Evolutionary conservation across 2,113 vertebrate genomes (phyloP).

Genomic region (cat (Felis catus)): DNA sequence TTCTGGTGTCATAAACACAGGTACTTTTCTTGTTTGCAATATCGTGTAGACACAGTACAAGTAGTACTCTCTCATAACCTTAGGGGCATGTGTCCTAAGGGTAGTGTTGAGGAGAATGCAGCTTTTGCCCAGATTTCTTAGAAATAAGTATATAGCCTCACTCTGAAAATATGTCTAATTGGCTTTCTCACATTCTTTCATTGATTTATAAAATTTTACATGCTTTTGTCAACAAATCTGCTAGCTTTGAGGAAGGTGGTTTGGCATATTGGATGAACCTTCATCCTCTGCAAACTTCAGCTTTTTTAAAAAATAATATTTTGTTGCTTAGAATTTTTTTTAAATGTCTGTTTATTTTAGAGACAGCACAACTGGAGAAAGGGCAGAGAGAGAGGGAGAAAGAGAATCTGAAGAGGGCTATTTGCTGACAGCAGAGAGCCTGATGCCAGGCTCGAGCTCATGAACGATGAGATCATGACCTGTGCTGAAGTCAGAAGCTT

Average conservation of each 20-base stretch:
- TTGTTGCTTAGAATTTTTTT: too few relatives aligned
- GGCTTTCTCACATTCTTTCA: background rate
- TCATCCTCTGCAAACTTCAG: background rate
- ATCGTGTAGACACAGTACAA: background rate
- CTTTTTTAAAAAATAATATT: too few relatives aligned
- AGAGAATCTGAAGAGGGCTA: too few relatives aligned
- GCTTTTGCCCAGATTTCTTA: background rate
- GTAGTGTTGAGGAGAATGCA: background rate
- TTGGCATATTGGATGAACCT: background rate
- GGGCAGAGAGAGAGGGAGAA: too few relatives aligned
- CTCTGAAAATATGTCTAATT: background rate
- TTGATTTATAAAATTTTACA: background rate
- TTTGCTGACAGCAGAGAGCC: too few relatives aligned
- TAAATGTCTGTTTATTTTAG: too few relatives aligned
- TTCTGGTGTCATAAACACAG: constrained; percentile 58
- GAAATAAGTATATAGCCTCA: background rate
- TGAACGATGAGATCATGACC: too few relatives aligned
- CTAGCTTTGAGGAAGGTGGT: background rate
- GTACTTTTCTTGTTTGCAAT: background rate
- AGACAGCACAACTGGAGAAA: too few relatives aligned
- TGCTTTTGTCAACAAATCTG: background rate
- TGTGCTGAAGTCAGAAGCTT: too few relatives aligned
- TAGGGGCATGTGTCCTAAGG: background rate
- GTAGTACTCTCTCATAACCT: background rate
- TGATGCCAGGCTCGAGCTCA: too few relatives aligned